Percentiles rank a stretch among this genome's conserved stretches.
Evolutionary conservation across 1,140 invertebrate species (phyloP).

Genomic region (Drosophila lini): DNA sequence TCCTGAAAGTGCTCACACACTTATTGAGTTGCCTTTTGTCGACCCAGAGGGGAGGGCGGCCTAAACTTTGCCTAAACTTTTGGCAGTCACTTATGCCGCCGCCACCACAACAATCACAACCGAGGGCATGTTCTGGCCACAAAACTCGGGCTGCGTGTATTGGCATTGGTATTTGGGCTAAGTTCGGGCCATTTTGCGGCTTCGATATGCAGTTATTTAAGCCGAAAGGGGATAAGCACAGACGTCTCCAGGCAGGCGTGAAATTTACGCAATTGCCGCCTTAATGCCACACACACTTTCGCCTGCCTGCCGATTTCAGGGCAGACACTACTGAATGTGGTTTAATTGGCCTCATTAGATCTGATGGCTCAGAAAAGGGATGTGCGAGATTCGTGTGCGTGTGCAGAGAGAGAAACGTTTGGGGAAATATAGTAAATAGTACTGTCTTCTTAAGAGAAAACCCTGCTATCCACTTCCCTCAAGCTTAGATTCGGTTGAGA

Average conservation of each 20-base stretch:
- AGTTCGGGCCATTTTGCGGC: slow-evolving; percentile 69
- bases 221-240: slow-evolving; percentile 37
- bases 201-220: slow-evolving; percentile 70
- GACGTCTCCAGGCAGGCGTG: slow-evolving; percentile 55
- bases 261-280: slow-evolving; percentile 80
- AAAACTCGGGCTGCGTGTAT: slow-evolving; percentile 53
- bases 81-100: slow-evolving; percentile 66
- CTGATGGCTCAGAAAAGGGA: slow-evolving; percentile 55
- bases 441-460: background rate
- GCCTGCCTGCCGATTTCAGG: slow-evolving; percentile 55
- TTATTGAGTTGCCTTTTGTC: slow-evolving; percentile 58
- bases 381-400: slow-evolving; percentile 20
- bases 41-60: background rate
- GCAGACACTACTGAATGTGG: slow-evolving; percentile 40
- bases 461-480: slow-evolving; percentile 6
- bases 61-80: slow-evolving; percentile 70
- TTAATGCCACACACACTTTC: slow-evolving; percentile 73
- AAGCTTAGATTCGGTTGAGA: background rate
- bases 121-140: slow-evolving; percentile 17
- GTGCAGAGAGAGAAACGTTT: background rate
- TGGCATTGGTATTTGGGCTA: slow-evolving; percentile 72
- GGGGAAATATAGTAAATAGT: no score
- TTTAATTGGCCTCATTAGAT: slow-evolving; percentile 70
- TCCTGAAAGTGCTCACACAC: slow-evolving; percentile 64
- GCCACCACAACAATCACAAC: slow-evolving; percentile 26